Conservation (phyloP, 2,113 vertebrate species). For the Trematomus loennbergii region DNA sequence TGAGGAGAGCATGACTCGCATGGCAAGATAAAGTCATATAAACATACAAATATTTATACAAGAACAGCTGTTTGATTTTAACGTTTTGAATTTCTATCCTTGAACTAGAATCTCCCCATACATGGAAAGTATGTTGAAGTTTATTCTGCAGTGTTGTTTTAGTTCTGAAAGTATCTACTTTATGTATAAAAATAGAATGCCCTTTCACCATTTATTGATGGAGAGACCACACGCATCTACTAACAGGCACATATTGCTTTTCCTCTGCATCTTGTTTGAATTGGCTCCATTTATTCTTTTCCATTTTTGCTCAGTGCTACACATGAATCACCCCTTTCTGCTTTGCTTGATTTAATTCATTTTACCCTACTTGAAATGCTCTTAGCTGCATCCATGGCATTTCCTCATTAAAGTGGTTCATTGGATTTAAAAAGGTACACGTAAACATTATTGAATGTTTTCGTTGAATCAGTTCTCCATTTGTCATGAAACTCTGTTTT, state of each 20-base stretch:
- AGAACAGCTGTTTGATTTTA: constrained; percentile 17
- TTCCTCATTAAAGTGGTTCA: constrained; percentile 7
- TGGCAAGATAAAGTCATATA: constrained; percentile 28
- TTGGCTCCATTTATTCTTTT: constrained; percentile 18
- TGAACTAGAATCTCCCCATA: neutral
- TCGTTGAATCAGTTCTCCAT: neutral
- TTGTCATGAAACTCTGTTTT: neutral
- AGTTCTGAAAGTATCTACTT: neutral
- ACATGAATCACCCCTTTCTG: neutral
- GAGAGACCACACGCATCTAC: neutral
- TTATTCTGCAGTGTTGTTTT: neutral
- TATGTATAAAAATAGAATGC: neutral
- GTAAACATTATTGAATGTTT: neutral
- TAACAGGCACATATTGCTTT: neutral
- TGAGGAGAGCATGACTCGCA: constrained; percentile 50
- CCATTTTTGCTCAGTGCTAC: neutral
- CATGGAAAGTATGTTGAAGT: neutral
- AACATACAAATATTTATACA: constrained; percentile 20
- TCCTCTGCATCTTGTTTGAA: constrained; percentile 5
- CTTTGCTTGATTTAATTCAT: neutral
- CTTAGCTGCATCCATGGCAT: neutral
- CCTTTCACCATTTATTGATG: neutral
- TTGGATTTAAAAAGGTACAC: constrained; percentile 7
- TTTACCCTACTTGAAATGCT: constrained; percentile 7
- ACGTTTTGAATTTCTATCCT: neutral